Percentiles rank a stretch among this genome's conserved stretches.
phyloP scores from a whole-genome alignment of 2,113 vertebrate genomes.

The Indicator indicator region DNA sequence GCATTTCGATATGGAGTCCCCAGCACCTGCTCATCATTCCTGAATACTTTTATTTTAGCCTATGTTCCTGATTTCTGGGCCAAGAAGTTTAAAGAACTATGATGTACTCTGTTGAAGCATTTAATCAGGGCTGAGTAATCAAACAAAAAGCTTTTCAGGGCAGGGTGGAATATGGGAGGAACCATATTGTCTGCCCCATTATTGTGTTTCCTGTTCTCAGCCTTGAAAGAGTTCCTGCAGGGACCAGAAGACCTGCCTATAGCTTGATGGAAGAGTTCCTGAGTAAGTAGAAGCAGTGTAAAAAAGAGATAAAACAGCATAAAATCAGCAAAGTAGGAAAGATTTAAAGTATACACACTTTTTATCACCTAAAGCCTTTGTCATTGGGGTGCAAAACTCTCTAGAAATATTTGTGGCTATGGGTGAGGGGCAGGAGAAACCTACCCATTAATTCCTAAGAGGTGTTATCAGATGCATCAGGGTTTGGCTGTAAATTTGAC shows the following conservation, averaged over 20 bases:
- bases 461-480: conserved; percentile 71
- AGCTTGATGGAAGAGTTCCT: conserved; percentile 34
- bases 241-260: conserved; percentile 41
- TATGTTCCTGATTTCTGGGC: conserved; percentile 55
- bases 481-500: conserved; percentile 77
- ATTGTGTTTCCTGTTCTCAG: conserved; percentile 55
- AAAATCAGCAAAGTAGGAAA: conserved; percentile 41
- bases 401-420: conserved; percentile 58
- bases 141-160: conserved; percentile 68
- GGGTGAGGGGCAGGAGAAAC: conserved; percentile 52
- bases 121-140: conserved; percentile 69
- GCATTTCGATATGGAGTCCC: conserved; percentile 46
- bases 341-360: conserved; percentile 8
- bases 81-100: conserved; percentile 60
- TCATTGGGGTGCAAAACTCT: conserved; percentile 37
- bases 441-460: conserved; percentile 62
- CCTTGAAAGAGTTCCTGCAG: conserved; percentile 51
- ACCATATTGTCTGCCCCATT: conserved; percentile 59
- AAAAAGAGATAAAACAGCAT: conserved; percentile 33
- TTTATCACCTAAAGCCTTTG: conserved; percentile 16
- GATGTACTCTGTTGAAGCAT: conserved; percentile 56
- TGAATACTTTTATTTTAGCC: conserved; percentile 71
- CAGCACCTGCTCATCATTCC: conserved; percentile 52
- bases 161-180: conserved; percentile 66
- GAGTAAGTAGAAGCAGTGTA: not conserved